Evolutionary conservation across 2,113 vertebrate species (phyloP).

Genomic region (Antennarius striatus): DNA sequence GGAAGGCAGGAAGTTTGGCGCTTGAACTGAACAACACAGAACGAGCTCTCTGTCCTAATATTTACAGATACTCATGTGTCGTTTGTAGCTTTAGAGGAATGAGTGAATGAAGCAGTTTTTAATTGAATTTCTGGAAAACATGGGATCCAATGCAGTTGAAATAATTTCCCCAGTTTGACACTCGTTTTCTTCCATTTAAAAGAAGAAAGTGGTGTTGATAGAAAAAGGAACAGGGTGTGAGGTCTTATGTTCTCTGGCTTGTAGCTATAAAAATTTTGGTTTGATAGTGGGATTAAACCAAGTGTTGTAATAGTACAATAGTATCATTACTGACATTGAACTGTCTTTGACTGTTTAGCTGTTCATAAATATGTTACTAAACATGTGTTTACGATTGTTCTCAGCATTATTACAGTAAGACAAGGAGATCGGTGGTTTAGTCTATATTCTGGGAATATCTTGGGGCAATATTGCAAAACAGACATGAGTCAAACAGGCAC

Average conservation of each 20-base stretch:
- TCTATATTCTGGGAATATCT: slow-evolving; percentile 1
- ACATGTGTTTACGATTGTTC: not conserved
- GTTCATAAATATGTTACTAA: too few relatives aligned
- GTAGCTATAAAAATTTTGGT: not conserved
- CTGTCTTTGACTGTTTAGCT: too few relatives aligned
- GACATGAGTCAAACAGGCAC: not conserved
- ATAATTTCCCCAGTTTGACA: not conserved
- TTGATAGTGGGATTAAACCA: not conserved
- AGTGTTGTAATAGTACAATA: not conserved
- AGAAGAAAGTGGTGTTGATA: not conserved
- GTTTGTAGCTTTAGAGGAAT: slow-evolving; percentile 5
- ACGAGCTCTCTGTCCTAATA: slow-evolving; percentile 34
- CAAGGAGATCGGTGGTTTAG: not conserved
- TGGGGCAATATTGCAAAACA: not conserved
- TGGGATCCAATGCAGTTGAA: slow-evolving; percentile 73
- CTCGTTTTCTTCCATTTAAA: not conserved
- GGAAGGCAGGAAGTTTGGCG: not conserved
- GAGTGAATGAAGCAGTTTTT: slow-evolving; percentile 20
- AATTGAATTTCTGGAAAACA: slow-evolving; percentile 43
- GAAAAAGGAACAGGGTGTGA: too few relatives aligned
- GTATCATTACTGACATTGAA: not conserved
- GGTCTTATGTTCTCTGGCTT: too few relatives aligned
- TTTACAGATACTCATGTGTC: slow-evolving; percentile 3
- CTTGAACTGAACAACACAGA: slow-evolving; percentile 22
- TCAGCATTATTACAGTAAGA: not conserved